Percentiles rank a stretch among this genome's conserved stretches.
Evolutionary conservation across 2,113 vertebrate species (phyloP).

Genomic region (Sprattus sprattus): DNA sequence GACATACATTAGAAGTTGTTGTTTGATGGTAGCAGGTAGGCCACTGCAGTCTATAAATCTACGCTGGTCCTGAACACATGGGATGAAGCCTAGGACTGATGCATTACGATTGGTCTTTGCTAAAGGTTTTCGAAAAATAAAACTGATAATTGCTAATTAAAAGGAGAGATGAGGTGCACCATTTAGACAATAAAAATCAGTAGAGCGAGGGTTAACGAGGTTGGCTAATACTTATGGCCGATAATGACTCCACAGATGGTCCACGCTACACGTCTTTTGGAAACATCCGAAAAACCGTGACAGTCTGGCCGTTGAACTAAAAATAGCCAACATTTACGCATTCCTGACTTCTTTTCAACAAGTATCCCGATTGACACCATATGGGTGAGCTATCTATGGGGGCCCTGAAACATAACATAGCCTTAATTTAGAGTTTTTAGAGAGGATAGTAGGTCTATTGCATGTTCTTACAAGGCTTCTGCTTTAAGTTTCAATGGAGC

Average conservation of each 20-base stretch:
- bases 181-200: neutral
- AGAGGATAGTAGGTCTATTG: neutral
- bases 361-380: neutral
- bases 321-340: constrained; percentile 7
- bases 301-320: neutral
- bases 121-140: neutral
- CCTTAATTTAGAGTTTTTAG: neutral
- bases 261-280: constrained; percentile 2
- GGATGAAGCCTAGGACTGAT: neutral
- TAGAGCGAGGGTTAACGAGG: neutral
- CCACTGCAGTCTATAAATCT: neutral
- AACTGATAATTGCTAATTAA: neutral
- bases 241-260: neutral
- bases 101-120: neutral
- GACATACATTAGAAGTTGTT: neutral
- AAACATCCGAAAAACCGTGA: constrained; percentile 11
- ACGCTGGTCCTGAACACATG: neutral
- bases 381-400: neutral
- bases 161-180: neutral
- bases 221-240: constrained; percentile 11
- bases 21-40: neutral
- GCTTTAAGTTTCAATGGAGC: neutral
- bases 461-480: neutral
- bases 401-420: neutral
- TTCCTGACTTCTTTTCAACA: constrained; percentile 8